Percentiles rank a stretch among this genome's conserved stretches.
Conservation (phyloP, 2,113 vertebrate genomes). For the Phyllopteryx taeniolatus region DNA sequence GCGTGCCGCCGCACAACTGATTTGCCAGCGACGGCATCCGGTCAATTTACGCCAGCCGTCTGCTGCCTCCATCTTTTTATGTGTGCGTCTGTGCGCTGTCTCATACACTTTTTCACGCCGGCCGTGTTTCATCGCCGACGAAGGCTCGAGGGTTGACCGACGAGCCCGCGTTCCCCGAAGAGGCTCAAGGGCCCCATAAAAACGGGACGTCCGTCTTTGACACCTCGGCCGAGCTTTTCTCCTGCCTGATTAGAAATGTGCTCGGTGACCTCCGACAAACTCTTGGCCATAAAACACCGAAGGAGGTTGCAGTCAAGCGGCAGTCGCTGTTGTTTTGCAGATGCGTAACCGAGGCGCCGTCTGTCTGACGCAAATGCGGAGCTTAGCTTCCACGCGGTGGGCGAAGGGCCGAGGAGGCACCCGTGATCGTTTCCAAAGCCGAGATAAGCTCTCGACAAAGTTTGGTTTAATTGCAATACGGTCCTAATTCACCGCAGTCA, state of each 20-base stretch:
- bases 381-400: constrained; percentile 41
- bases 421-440: constrained; percentile 42
- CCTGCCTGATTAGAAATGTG: constrained; percentile 48
- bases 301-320: constrained; percentile 49
- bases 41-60: constrained; percentile 8
- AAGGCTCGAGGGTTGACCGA: constrained; percentile 35
- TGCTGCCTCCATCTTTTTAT: constrained; percentile 5
- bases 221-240: constrained; percentile 40
- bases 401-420: constrained; percentile 48
- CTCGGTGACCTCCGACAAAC: constrained; percentile 59
- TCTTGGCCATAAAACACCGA: constrained; percentile 61
- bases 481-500: constrained; percentile 28
- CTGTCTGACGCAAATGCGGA: constrained; percentile 40
- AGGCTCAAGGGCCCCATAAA: constrained; percentile 55
- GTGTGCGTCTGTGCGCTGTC: constrained; percentile 8
- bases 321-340: constrained; percentile 24
- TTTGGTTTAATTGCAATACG: constrained; percentile 29
- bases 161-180: constrained; percentile 31
- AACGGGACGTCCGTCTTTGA: constrained; percentile 55
- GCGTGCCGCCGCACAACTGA: neutral
- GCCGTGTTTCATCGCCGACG: constrained; percentile 52
- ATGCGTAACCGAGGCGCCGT: constrained; percentile 17
- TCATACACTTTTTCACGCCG: constrained; percentile 29
- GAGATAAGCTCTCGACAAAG: constrained; percentile 28
- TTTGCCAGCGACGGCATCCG: neutral